Evolutionary conservation across 2,113 vertebrate genomes (phyloP), one percentile per base, ranked within the genome.

Genomic region (Erpornis zantholeuca): DNA sequence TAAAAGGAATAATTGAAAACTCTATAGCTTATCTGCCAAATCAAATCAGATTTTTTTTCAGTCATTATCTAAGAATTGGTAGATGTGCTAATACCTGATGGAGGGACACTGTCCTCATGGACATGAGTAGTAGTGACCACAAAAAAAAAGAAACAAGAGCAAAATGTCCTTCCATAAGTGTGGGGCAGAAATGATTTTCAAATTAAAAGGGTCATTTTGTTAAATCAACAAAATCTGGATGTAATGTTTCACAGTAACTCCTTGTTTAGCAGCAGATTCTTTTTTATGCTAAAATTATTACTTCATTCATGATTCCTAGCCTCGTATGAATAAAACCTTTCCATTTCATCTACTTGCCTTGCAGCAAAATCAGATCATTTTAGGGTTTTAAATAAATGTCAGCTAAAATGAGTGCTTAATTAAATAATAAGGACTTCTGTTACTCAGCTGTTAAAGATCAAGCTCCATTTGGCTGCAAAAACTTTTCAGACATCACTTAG

Each of bases 381-480:
- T 64, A 60, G 40, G 14, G 70, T 85, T 91, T 91, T 7, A 91
- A 70, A 91, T 73, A 80, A 86, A 92, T 86, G 65, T 73, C 40
- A 36, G n/a, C 66, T 92, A 64, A 64, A 87, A 78, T 60, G 66
- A 86, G 49, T 77, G 33, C 49, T 88, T 94, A 94, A 95, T 95
- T 95, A 92, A 95, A 94, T 78, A 91, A 91, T 91, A 80, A 92
- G 68, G 49, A 78, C 33, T 28, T 71, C 60, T 90, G 82, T 94
- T 92, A 42, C 44, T 92, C 57, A 86, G 49, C 66, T 66, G 3
- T 63, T 89, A 80, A 89, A 92, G 68, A 94, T 87, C 70, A 63
- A 88, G 79, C 73, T 89, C 45, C 60, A 57, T 69, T 83, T 90
- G 76, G 31, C 75, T 87, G 65, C 42, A 86, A 64, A 95, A 88